Conservation (phyloP, 2,113 vertebrate genomes). For the Canis aureus region DNA sequence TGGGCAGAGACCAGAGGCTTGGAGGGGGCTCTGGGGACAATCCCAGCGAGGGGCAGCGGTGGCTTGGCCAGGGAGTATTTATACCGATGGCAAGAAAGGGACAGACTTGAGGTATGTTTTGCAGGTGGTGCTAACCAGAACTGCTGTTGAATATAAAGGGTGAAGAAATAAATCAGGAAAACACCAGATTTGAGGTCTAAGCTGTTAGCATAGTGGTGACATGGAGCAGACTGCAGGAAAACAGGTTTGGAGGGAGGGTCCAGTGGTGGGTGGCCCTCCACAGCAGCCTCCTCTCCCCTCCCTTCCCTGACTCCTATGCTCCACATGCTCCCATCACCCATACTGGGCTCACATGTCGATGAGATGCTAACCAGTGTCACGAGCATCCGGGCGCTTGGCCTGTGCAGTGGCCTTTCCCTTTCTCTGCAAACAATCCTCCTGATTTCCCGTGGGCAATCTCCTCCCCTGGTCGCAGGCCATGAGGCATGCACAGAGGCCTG, state of each 20-base stretch:
- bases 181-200: neutral
- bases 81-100: neutral
- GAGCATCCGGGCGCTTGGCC: neutral
- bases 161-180: neutral
- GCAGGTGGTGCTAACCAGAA: neutral
- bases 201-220: too few species aligned
- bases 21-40: neutral
- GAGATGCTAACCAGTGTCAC: neutral
- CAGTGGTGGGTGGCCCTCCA: too few species aligned
- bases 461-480: neutral
- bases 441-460: neutral
- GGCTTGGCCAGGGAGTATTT: neutral
- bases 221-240: neutral
- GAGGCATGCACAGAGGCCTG: neutral
- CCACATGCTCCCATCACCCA: neutral
- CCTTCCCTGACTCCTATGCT: too few species aligned
- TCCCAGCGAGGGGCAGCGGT: neutral
- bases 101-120: neutral
- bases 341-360: neutral
- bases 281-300: neutral
- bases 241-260: too few species aligned
- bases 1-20: neutral
- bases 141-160: neutral
- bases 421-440: neutral
- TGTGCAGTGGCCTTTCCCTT: neutral